Base-by-base conservation (phyloP, 1,140 invertebrate genomes). In the Neoseiulus cucumeris region DNA sequence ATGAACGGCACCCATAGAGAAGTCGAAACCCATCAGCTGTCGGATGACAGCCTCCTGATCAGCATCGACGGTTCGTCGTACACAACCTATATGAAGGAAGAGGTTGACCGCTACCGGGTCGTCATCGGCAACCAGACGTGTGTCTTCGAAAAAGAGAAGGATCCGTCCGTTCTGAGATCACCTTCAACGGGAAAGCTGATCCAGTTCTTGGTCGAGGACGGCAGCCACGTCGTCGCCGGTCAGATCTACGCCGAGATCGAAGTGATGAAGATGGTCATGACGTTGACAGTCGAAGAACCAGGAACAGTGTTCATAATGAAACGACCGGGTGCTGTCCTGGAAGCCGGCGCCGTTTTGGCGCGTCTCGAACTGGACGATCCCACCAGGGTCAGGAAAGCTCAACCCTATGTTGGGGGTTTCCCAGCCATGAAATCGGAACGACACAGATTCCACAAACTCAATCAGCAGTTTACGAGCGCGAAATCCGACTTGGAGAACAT, bases 221-320 rank as follows among this genome's bases (percentile, higher is more conserved):
- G 93, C 0, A 89, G 87, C 0, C 91, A 94, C 76, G 86, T 98
- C 1, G 80, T 81, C 68, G 83, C 86, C 70, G 91, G 91, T 4
- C 89, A 96, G 75, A 84, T 90, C 0, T 98, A 87, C 75, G 94
- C 92, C 28, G 93, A 98, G 76, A 97, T 98, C 69, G 94, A 98
- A 77, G 92, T 98, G 0, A 99, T 99, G 96, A 99, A 99, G 77
- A 98, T 98, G 93, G 88, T 98, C 2, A 97, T 98, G 90, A 94
- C 92, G 0, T 76, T 99, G 0, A 86, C 87, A 0, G 85, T 89
- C 0, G 80, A 81, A 41, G 93, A 97, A 75, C 82, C 85, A 25
- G 94, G 94, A 67, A 78, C 82, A 18, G 79, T 98, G 1, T 86
- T 85, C 44, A 95, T 90, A 76, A 20, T 25, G 2, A 90, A 95